Conservation (phyloP, 2,888 invertebrate genomes). For the Drosophila austrosaltans region DNA sequence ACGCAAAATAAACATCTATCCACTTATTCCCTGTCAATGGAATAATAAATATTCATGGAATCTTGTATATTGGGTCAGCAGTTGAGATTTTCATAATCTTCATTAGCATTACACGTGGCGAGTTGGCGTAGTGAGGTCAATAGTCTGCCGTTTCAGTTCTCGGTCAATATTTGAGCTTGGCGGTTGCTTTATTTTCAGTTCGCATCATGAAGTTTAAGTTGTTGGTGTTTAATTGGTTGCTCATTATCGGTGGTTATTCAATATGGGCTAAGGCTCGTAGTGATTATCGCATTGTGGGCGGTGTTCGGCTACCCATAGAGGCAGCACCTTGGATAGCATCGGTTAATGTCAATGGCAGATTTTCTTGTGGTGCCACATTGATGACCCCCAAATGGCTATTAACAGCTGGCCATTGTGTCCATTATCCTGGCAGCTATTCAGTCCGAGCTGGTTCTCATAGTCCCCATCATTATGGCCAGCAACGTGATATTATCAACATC, state of each 20-base stretch:
- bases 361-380: slow-evolving; percentile 78
- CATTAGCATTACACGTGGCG: slow-evolving; percentile 38
- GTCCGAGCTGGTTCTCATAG: slow-evolving; percentile 36
- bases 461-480: slow-evolving; percentile 15
- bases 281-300: slow-evolving; percentile 79
- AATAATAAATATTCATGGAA: slow-evolving; percentile 24
- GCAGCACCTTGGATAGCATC: slow-evolving; percentile 82
- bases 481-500: slow-evolving; percentile 12
- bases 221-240: background rate
- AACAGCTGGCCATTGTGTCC: slow-evolving; percentile 43
- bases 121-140: slow-evolving; percentile 34
- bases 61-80: slow-evolving; percentile 20
- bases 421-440: slow-evolving; percentile 18
- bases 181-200: slow-evolving; percentile 26
- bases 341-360: slow-evolving; percentile 64
- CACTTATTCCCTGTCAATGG: slow-evolving; percentile 8
- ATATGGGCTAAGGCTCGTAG: slow-evolving; percentile 6
- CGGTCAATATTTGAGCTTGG: slow-evolving; percentile 1
- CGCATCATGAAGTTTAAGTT: slow-evolving; percentile 26
- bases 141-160: slow-evolving; percentile 25
- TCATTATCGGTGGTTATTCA: slow-evolving; percentile 29
- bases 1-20: background rate
- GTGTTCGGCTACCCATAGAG: slow-evolving; percentile 71
- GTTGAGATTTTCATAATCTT: slow-evolving; percentile 1
- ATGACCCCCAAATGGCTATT: slow-evolving; percentile 36